Evolutionary conservation across 1,140 invertebrate genomes (phyloP), one percentile per base, ranked within the genome.

Genomic region (Drosophila tsacasi): DNA sequence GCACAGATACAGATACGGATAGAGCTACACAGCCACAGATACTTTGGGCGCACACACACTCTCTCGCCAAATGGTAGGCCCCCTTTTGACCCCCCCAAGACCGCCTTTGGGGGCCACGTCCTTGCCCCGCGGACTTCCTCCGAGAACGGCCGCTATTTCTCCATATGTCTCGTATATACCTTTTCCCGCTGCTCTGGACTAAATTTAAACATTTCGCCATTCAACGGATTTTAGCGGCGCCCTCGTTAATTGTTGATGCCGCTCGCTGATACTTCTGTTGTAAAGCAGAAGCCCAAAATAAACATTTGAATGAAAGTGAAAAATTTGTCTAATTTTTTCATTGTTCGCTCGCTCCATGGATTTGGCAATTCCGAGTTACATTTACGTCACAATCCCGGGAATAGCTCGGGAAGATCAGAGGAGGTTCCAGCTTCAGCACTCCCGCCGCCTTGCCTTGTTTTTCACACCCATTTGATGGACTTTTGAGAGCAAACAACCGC

Each of bases 151-250:
- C 54, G 49, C 75, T 35, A 61, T 55, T 83, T 64, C 39, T 84
- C 67, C 58, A 64, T 58, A 50, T 68, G 19, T 75, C n/a, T 52
- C 10, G n/a, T n/a, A 52, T 21, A 55, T 57, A 40, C 61, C 40
- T 68, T 58, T 76, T 39, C 61, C 49, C 25, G 49, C 58, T 58
- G 61, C 12, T 46, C 63, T 40, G 12, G 15, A 37, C 81, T 89
- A 89, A 69, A 66, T 76, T 84, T 89, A 89, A 75, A 79, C 81
- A 84, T 90, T 90, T 90, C 85, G 85, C 85, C 81, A 90, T 89
- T 81, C 58, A 85, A 81, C 54, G 44, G 57, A 74, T 73, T 62
- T 55, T 76, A 71, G 44, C 59, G 77, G 77, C 82, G 77, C 68
- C 82, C 78, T 66, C 40, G 47, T 62, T 82, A 73, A 47, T 76